Evolutionary conservation across 2,113 vertebrate genomes (phyloP), one percentile per base, ranked within the genome.

Genomic region (Protomyctophum bolini): DNA sequence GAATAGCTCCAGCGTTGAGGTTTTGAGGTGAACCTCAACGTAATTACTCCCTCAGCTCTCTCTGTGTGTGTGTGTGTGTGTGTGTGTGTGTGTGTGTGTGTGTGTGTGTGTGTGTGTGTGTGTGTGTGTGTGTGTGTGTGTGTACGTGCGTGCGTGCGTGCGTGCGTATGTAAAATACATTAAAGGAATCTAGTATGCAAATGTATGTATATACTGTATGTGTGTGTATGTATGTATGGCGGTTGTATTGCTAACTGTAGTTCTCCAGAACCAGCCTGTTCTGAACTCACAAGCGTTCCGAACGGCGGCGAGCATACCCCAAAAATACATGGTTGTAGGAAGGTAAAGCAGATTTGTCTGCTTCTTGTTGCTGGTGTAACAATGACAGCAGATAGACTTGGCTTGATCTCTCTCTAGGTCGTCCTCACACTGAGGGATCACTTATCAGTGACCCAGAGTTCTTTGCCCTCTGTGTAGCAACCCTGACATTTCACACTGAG

Each of bases 41-140:
- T 87, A 87, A 90, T 90, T 91, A 87, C 64, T 83, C 68, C 72
- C 82, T 77, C 55, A 70, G 75, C 79, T 79, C 72, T 75, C n/a
- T 75, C 11, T 55, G 48, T 64, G 63, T 64, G 63, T 52, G 48
- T 29, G 48, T 57, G 68, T 33, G 62, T 66, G 61, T 77, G 50
- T 71, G 51, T 73, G 10, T 63, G 2, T 29, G 55, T 45, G 64
- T 66, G 56, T 14, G n/a, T 21, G n/a, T 15, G n/a, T 58, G 21
- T 58, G 57, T 29, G 57, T 29, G 57, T 58, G 57, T 28, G 57
- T 58, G 14, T 21, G 14, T 58, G 21, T 58, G 14, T 58, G 21
- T 28, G 10, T 9, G 29, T 60, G 58, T 60, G 10, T 45, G 58
- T 60, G 58, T 60, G 28, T 60, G 28, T 60, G 58, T 60, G 58